Base-by-base conservation (phyloP, 2,797 vertebrate species). In the Microctenopoma steveboyesi region DNA sequence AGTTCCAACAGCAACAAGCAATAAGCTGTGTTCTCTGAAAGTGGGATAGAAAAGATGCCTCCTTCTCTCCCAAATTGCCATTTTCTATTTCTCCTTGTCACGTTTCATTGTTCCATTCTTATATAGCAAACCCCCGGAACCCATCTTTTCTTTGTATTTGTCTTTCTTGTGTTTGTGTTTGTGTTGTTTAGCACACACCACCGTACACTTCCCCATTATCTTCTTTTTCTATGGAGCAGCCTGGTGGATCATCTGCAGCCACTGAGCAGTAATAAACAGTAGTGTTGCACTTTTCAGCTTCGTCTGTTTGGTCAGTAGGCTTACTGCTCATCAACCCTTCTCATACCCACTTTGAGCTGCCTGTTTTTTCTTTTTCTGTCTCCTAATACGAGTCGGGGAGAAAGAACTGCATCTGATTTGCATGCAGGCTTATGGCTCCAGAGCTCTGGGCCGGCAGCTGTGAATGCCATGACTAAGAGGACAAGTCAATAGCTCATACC, bases 391-490 rank as follows among this genome's bases (percentile, higher is more conserved):
- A 49, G 42, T 43, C 14, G 11, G 4, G 15, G 39, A 52, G 42
- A 64, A 56, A 56, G 60, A 69, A 60, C 14, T 18, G 45, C 49
- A 47, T 78, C 15, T 73, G 79, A 80, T 78, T 69, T 65, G 74
- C 15, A 18, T 87, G 72, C 58, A 50, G 11, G 46, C 58, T 77
- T 46, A 14, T 50, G 57, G 50, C 60, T 79, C 0, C 1, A 52
- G 57, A 62, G 64, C 54, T 49, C 35, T 61, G 13, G 54, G 58
- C 71, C 75, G 78, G 77, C 69, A 77, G 77, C 76, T 77, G 69
- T 70, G 63, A 61, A 71, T 56, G 62, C 74, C 48, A 13, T 69
- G 84, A 83, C 73, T 85, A 68, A 77, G 75, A 81, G 57, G 70
- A 81, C 59, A 48, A 52, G 65, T 62, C 65, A 57, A 33, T 59